Evolutionary conservation across 53 echinoderm and acorn worm genomes (phyloP).

Genomic region (Temnopleurus reevesii): DNA sequence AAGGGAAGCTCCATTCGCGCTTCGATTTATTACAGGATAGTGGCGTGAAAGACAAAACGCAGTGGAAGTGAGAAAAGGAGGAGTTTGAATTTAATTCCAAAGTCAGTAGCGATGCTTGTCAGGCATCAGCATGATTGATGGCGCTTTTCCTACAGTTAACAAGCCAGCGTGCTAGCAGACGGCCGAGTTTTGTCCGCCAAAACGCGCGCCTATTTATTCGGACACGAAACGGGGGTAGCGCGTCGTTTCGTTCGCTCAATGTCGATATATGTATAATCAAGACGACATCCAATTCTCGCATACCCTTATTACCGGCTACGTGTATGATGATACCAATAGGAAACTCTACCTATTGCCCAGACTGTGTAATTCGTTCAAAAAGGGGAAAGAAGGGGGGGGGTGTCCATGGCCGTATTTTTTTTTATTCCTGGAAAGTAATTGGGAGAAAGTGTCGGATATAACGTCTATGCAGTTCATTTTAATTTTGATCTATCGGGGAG

Average conservation of each 20-base stretch:
- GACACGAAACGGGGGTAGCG: conserved; percentile 32
- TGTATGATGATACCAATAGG: conserved; percentile 19
- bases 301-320: conserved; percentile 16
- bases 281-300: neutral
- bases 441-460: conserved; percentile 48
- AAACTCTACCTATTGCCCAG: neutral
- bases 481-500: conserved; percentile 51
- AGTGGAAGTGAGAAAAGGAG: conserved; percentile 2
- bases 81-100: conserved; percentile 34
- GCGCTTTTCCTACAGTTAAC: conserved; percentile 44
- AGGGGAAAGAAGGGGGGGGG: neutral
- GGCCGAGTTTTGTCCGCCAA: conserved; percentile 37
- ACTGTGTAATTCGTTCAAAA: neutral
- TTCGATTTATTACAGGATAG: conserved; percentile 1
- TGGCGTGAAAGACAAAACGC: conserved; percentile 55
- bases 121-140: conserved; percentile 13
- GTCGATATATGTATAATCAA: conserved; percentile 15
- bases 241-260: conserved; percentile 1
- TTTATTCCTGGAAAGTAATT: conserved; percentile 28
- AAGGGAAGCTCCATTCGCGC: neutral
- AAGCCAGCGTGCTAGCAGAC: conserved; percentile 43
- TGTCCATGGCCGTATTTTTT: neutral
- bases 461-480: conserved; percentile 29
- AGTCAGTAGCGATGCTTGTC: neutral
- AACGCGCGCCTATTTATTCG: conserved; percentile 45